These are phyloP conservation scores for Alouatta palliata DNA, from an alignment of 2,113 vertebrate species.

Conservation along the genomic window DNA sequence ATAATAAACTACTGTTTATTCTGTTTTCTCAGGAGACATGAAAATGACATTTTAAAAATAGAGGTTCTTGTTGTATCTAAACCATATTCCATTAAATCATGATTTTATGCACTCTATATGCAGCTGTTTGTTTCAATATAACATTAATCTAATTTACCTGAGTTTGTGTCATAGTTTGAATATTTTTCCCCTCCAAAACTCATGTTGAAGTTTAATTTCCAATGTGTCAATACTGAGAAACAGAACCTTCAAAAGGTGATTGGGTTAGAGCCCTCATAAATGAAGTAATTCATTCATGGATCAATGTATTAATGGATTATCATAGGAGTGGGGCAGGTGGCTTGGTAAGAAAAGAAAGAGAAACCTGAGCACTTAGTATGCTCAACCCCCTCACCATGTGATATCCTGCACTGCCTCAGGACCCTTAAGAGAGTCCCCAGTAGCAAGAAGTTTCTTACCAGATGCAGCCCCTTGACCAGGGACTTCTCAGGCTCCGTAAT, in stretches of 20 bases:
- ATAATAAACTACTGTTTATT: background rate
- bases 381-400: background rate
- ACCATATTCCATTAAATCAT: too few relatives aligned
- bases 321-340: background rate
- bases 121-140: background rate
- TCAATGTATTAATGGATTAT: background rate
- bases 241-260: background rate
- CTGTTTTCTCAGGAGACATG: background rate
- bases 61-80: background rate
- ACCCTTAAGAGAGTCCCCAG: background rate
- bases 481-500: background rate
- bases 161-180: background rate
- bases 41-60: background rate
- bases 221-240: background rate
- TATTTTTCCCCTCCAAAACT: background rate
- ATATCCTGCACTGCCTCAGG: background rate
- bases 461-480: background rate
- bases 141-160: slow-evolving; percentile 3
- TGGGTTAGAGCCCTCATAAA: background rate
- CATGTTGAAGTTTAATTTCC: background rate
- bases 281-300: background rate
- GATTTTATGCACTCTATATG: background rate
- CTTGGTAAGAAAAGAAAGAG: background rate
- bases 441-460: background rate
- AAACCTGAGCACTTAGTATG: background rate